These are phyloP conservation scores for Sebastes variabilis DNA, from an alignment of 2,797 vertebrate species.

Conservation along the genomic window DNA sequence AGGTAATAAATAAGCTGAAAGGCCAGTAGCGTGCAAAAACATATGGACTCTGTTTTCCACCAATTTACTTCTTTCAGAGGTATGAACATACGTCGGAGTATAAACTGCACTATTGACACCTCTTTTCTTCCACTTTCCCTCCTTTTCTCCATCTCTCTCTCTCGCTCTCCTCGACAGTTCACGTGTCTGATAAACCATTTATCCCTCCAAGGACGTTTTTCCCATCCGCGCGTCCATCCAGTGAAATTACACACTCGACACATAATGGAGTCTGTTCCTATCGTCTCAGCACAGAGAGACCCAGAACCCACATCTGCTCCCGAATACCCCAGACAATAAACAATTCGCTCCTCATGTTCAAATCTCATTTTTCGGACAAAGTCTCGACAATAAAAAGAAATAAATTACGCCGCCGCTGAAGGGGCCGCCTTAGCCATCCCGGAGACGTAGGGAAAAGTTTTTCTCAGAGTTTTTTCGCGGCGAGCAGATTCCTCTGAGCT, in stretches of 20 bases:
- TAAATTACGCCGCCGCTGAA: conserved; percentile 70
- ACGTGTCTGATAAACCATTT: conserved; percentile 76
- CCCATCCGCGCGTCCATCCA: conserved; percentile 67
- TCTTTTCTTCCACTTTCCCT: conserved; percentile 22
- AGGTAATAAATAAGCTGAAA: neutral
- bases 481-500: conserved; percentile 76
- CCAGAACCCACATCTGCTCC: conserved; percentile 76
- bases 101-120: conserved; percentile 51
- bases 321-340: conserved; percentile 84
- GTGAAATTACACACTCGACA: conserved; percentile 74
- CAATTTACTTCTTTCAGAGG: conserved; percentile 12
- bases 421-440: conserved; percentile 63
- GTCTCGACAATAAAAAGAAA: conserved; percentile 77
- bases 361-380: conserved; percentile 83
- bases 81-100: conserved; percentile 7
- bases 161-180: conserved; percentile 46
- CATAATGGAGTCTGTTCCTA: conserved; percentile 78
- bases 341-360: conserved; percentile 79
- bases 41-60: conserved; percentile 6
- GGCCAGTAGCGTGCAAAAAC: neutral
- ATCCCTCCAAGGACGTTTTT: conserved; percentile 77
- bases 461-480: conserved; percentile 68
- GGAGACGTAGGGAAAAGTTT: conserved; percentile 74
- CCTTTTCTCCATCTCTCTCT: conserved; percentile 12
- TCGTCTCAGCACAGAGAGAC: conserved; percentile 79